phyloP scores from a whole-genome alignment of 2,113 vertebrate genomes.

The Mastomys natalensis region DNA sequence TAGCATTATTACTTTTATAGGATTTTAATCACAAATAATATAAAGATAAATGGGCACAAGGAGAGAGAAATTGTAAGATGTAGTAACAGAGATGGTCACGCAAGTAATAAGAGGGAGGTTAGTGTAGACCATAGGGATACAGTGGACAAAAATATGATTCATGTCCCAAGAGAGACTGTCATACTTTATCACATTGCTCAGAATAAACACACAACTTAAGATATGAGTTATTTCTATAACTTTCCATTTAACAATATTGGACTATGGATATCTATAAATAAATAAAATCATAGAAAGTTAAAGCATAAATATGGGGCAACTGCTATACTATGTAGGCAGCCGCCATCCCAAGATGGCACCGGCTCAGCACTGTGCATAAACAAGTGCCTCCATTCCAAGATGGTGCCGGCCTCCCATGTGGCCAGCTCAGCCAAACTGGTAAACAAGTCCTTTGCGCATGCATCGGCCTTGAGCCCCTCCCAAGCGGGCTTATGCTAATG shows the following conservation, averaged over 20 bases:
- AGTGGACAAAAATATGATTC: background rate
- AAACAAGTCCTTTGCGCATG: no score
- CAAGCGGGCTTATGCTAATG: no score
- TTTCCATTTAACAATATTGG: background rate
- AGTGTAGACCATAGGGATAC: background rate
- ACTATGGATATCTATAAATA: background rate
- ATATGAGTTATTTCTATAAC: background rate
- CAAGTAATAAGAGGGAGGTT: background rate
- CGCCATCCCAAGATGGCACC: no score
- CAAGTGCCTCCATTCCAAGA: no score
- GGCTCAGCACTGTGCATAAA: no score
- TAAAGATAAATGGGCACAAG: background rate
- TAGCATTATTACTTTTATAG: background rate
- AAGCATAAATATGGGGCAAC: background rate
- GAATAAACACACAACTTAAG: background rate
- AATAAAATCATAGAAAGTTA: background rate
- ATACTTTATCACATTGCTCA: background rate
- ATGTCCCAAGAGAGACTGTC: background rate
- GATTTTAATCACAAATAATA: background rate
- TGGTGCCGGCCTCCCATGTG: no score
- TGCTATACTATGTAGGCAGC: no score
- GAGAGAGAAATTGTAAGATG: background rate
- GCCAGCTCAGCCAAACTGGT: no score
- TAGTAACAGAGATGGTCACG: background rate
- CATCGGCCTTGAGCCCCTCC: no score